Evolutionary conservation across 2,888 invertebrate genomes (phyloP), one percentile per base, ranked within the genome.

Genomic region (Abrostola tripartita): DNA sequence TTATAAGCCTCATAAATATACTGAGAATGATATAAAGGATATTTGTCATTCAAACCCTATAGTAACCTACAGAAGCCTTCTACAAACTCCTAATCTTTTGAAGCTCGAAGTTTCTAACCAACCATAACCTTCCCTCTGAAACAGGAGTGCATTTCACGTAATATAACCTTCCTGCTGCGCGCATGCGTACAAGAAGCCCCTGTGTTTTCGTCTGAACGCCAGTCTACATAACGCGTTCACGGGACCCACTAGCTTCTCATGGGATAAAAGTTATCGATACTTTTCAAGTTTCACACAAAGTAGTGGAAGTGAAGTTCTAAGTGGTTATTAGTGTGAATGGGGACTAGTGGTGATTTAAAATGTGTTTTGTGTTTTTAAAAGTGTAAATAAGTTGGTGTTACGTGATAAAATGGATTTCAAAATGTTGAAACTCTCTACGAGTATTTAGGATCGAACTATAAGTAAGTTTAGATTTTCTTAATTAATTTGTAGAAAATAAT

Each of bases 181-280:
- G 73, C 76, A 76, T 78, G 76, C 76, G 76, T 72, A 59, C 4
- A 24, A 38, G n/a, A 38, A 37, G 52, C 42, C 42, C 14, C 24
- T 14, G 14, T 44, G 38, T 37, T 78, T 64, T 60, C 49, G 58
- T 57, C 52, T 47, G 10, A 78, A 24, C 47, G 44, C 49, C 68
- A 79, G 79, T 79, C 63, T 35, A 9, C 38, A 37, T 10, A 41
- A 60, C 78, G 65, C 62, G 56, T 35, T 63, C 55, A 59, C 10
- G 44, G 74, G 41, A 44, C 10, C 40, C 49, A 64, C 81, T 61
- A 51, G 68, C 52, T 37, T 14, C 50, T 42, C 41, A 14, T 5
- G 12, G 5, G 5, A 35, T 1, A 62, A 76, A 79, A 78, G 49
- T 69, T 76, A 24, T 44, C 68, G 69, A 52, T 74, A 81, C 63